Base-by-base conservation (phyloP, 1,140 invertebrate genomes). In the Cydia amplana region DNA sequence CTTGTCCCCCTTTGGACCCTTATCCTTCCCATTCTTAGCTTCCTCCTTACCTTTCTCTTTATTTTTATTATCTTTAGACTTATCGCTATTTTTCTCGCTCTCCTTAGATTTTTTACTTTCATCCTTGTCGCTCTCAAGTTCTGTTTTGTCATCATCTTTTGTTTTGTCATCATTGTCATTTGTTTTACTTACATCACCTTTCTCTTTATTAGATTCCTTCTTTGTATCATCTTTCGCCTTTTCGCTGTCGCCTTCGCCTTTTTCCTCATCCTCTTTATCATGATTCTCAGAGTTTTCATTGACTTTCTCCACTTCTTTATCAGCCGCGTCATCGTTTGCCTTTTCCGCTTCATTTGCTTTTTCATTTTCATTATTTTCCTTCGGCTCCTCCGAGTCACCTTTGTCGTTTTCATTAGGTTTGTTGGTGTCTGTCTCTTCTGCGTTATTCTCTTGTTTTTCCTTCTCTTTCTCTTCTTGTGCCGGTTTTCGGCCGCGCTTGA, bases 401-500 rank as follows among this genome's bases (percentile, higher is more conserved):
- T 82, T 75, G 20, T 80, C 76, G 72, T 70, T 70, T 4, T 77
- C 77, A 10, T 82, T 79, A 32, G 74, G 65, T 14, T 74, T 70
- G 20, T 80, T 72, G 25, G 75, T 32, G 36, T 80, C 74, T 73
- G 78, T 72, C 77, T 81, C 79, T 28, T 79, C 67, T 18, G 43
- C 32, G 2, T 64, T 51, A 7, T 63, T n/a, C 4, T 75, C 46
- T 32, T 80, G 75, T 75, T 78, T 76, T 49, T 82, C 76, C 18
- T 81, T 83, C 18, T 87, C 82, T 51, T 89, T 82, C 70, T 87
- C 78, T 64, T 82, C 79, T 74, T 81, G 76, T 75, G 85, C 87
- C 76, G 86, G 84, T 20, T 87, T 88, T 1, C 82, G 84, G 67
- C 89, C 87, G 74, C 87, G 78, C 78, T 91, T 91, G 6, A 84